Evolutionary conservation across 2,797 vertebrate genomes (phyloP), one percentile per base, ranked within the genome.

Genomic region (Gymnothorax reevesii): DNA sequence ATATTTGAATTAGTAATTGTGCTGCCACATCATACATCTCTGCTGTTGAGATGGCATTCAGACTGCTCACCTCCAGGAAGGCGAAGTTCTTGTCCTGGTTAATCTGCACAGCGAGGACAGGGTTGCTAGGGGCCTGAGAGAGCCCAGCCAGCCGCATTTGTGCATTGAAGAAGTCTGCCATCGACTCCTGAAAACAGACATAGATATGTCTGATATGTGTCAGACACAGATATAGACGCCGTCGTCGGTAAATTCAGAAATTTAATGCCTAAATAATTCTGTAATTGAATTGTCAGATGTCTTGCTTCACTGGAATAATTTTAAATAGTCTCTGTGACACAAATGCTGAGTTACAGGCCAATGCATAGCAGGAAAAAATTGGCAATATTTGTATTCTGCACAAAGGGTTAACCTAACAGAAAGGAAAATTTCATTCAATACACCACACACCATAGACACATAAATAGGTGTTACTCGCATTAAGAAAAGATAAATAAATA

Each of bases 41-140:
- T 82, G 20, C 22, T 55, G 52, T 42, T 25, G 54, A 82, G 64
- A 57, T 57, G 57, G 62, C 60, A 85, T 57, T 59, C 57, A 17
- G 52, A 3, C 75, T 22, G n/a, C 89, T 79, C 87, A 95, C 95
- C 92, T 95, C 95, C 0, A 95, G 89, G 87, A 95, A 95, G 87
- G 95, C 96, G 89, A 96, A 96, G 92, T 96, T 96, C 87, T 96
- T 96, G 77, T 96, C 96, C 92, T 96, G 96, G 88, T 96, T 96
- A 22, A 96, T 96, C 92, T 96, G 95, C 84, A 96, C 95, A 0
- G 96, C 96, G 22, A 96, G 94, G 0, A 96, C 96, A 0, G 95
- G 95, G 90, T 95, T 95, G 88, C 94, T 95, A 0, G 94, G 94
- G 57, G 94, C 94, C 87, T 95, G 95, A 0, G 94, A 95, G 10